Evolutionary conservation across 2,888 invertebrate genomes (phyloP).

Genomic region (Chymomyza amoena): DNA sequence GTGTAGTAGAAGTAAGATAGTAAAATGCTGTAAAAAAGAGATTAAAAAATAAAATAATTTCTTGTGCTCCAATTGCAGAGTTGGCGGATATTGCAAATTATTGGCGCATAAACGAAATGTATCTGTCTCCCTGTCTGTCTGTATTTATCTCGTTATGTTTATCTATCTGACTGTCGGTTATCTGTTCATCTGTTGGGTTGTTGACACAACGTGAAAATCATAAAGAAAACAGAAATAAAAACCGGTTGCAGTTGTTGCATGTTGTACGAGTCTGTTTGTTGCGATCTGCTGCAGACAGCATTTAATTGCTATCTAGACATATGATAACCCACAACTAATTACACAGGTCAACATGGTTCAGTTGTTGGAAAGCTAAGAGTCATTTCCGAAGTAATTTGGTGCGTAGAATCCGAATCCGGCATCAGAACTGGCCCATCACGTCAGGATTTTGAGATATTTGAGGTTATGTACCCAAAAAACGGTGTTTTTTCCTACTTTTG

Average conservation of each 20-base stretch:
- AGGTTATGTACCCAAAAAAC: too few relatives aligned
- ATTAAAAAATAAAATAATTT: neutral
- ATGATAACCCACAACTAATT: conserved; percentile 34
- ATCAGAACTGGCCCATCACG: too few relatives aligned
- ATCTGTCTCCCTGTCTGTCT: neutral
- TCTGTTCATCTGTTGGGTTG: conserved; percentile 12
- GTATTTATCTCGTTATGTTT: conserved; percentile 4
- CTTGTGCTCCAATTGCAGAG: neutral
- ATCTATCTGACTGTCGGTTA: neutral
- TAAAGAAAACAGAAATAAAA: conserved; percentile 17
- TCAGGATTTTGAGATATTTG: too few relatives aligned
- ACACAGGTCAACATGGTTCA: too few relatives aligned
- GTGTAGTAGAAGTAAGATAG: too few relatives aligned
- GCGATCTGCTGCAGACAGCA: neutral
- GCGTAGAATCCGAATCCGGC: too few relatives aligned
- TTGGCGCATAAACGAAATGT: neutral
- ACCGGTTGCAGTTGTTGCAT: conserved; percentile 45
- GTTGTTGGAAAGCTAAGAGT: too few relatives aligned
- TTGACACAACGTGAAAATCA: conserved; percentile 12
- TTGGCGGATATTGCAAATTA: neutral
- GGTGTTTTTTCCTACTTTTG: too few relatives aligned
- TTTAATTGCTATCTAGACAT: neutral
- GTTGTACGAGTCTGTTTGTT: conserved; percentile 19
- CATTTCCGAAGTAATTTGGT: too few relatives aligned
- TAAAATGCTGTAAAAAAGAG: neutral